Evolutionary conservation across 2,113 vertebrate genomes (phyloP).

Genomic region (Origma solitaria): DNA sequence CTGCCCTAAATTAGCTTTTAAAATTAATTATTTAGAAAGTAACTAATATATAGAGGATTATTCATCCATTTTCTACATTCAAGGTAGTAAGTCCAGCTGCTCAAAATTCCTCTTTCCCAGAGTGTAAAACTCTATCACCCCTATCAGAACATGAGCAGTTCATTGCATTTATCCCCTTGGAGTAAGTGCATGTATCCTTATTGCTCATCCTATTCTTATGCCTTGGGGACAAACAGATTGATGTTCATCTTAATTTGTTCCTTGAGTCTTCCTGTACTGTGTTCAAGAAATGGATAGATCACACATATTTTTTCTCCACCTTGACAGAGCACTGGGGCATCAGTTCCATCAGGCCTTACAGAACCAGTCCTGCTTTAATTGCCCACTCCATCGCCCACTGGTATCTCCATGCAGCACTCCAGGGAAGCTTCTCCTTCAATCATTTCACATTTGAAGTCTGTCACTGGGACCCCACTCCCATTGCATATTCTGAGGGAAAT

Average conservation of each 20-base stretch:
- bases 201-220: neutral
- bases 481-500: neutral
- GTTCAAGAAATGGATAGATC: neutral
- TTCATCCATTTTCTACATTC: neutral
- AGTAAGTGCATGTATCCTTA: neutral
- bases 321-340: neutral
- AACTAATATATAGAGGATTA: neutral
- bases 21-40: neutral
- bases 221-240: neutral
- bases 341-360: neutral
- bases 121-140: neutral
- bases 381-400: accelerated
- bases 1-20: neutral
- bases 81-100: neutral
- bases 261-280: neutral
- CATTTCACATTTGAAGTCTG: neutral
- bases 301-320: neutral
- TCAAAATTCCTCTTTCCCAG: neutral
- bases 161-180: neutral
- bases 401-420: accelerated
- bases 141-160: neutral
- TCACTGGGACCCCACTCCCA: neutral
- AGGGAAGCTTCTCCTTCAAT: neutral
- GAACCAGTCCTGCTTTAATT: neutral
- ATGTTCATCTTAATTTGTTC: neutral